Percentiles rank a stretch among this genome's conserved stretches.
These are phyloP conservation scores for Ladona fulva DNA, from an alignment of 1,140 invertebrate species.

Conservation along the genomic window DNA sequence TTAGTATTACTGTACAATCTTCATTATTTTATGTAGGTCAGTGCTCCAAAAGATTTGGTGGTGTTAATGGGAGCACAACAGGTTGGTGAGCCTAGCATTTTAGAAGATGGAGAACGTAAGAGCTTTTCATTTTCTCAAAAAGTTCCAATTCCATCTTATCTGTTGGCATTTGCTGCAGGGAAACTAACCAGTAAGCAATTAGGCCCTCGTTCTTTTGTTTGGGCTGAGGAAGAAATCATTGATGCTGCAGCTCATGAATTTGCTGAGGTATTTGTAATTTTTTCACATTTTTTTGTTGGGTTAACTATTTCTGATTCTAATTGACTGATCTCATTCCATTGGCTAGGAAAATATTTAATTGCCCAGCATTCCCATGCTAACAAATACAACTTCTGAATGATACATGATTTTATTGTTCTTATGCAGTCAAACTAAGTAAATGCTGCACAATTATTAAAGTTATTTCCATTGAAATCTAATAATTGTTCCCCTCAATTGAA, in stretches of 20 bases:
- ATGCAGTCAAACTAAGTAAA: too few species aligned
- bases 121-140: slow-evolving; percentile 42
- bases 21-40: slow-evolving; percentile 42
- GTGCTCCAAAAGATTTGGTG: slow-evolving; percentile 62
- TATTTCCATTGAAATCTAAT: too few species aligned
- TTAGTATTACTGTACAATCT: too few species aligned
- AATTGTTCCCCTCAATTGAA: too few species aligned
- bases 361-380: too few species aligned
- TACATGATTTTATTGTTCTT: too few species aligned
- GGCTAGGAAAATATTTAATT: too few species aligned
- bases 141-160: slow-evolving; percentile 63
- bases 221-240: slow-evolving; percentile 80
- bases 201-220: slow-evolving; percentile 73
- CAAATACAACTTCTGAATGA: too few species aligned
- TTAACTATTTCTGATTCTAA: too few species aligned
- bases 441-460: too few species aligned
- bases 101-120: slow-evolving; percentile 31
- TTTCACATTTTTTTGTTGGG: too few species aligned
- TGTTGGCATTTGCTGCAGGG: slow-evolving; percentile 82
- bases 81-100: slow-evolving; percentile 32
- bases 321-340: too few species aligned
- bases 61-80: slow-evolving; percentile 85
- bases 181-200: slow-evolving; percentile 64
- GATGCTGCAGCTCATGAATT: slow-evolving; percentile 82
- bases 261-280: slow-evolving; percentile 45